Evolutionary conservation across 2,888 invertebrate species (phyloP).

Genomic region (Erpobdella octoculata): DNA sequence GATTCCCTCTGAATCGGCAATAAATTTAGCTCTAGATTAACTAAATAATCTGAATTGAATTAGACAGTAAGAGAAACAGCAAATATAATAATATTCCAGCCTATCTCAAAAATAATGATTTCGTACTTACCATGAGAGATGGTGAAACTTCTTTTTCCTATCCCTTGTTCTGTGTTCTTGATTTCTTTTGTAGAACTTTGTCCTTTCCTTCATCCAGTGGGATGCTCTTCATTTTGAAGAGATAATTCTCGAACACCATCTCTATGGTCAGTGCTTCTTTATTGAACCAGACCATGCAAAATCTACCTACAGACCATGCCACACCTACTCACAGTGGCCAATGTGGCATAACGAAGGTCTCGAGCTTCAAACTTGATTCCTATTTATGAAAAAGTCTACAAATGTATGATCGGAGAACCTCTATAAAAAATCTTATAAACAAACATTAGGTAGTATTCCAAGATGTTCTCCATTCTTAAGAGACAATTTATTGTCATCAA

Average conservation of each 20-base stretch:
- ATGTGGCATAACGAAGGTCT: conserved; percentile 92
- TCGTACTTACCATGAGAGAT: conserved; percentile 53
- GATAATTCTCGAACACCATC: conserved; percentile 96
- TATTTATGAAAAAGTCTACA: conserved; percentile 41
- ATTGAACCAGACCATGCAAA: conserved; percentile 99
- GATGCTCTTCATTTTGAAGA: conserved; percentile 65
- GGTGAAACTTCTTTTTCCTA: conserved; percentile 47
- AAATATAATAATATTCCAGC: too few relatives aligned
- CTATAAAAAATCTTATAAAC: conserved; percentile 61
- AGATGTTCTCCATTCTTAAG: conserved; percentile 96
- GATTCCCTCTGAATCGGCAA: conserved; percentile 73
- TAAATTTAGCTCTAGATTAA: not conserved
- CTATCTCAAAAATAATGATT: too few relatives aligned
- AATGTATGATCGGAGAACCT: not conserved
- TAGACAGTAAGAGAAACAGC: too few relatives aligned
- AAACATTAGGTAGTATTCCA: conserved; percentile 86
- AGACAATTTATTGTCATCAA: conserved; percentile 94
- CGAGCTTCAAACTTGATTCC: conserved; percentile 66
- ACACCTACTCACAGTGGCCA: conserved; percentile 97
- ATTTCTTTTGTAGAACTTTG: conserved; percentile 36
- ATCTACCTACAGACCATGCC: too few relatives aligned
- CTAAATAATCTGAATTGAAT: too few relatives aligned
- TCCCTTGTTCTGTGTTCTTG: conserved; percentile 30
- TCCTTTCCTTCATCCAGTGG: conserved; percentile 50
- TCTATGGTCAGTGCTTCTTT: conserved; percentile 95